A percentile compares a stretch with the other conserved stretches of the same genome.
phyloP scores from a whole-genome alignment of 1,140 invertebrate species.

The Trigoniulus corallinus region DNA sequence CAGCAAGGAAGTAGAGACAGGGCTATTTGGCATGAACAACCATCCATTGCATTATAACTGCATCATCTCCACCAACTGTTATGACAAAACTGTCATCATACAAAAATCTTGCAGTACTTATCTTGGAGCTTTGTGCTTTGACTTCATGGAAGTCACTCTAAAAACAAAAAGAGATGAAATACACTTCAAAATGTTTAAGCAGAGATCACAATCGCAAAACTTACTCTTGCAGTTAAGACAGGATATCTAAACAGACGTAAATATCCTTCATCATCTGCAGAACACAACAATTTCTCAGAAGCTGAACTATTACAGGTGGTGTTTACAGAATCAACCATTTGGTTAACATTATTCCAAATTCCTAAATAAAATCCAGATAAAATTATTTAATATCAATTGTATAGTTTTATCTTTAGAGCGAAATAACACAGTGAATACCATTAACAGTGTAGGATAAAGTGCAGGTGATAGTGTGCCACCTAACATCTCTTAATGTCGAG shows the following conservation, averaged over 20 bases:
- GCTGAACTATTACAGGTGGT: conserved; percentile 62
- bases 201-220: conserved; percentile 22
- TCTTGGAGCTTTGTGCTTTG: conserved; percentile 72
- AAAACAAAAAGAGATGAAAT: conserved; percentile 11
- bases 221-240: conserved; percentile 22
- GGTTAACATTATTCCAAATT: conserved; percentile 77
- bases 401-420: background rate
- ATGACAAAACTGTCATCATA: conserved; percentile 72
- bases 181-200: background rate
- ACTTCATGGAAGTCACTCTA: conserved; percentile 70
- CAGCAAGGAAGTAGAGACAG: too few relatives aligned
- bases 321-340: conserved; percentile 58
- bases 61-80: conserved; percentile 78
- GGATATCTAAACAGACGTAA: conserved; percentile 59
- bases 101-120: conserved; percentile 62
- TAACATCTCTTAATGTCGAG: conserved; percentile 70
- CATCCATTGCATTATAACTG: conserved; percentile 82
- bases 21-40: conserved; percentile 23
- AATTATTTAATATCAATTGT: background rate
- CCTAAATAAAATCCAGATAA: conserved; percentile 28
- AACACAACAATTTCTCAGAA: conserved; percentile 62
- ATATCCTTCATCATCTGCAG: conserved; percentile 80
- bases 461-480: conserved; percentile 70
- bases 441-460: conserved; percentile 67
- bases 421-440: conserved; percentile 33